Conservation (phyloP, 2,888 invertebrate species). For the Caenorhabditis sulstoni region DNA sequence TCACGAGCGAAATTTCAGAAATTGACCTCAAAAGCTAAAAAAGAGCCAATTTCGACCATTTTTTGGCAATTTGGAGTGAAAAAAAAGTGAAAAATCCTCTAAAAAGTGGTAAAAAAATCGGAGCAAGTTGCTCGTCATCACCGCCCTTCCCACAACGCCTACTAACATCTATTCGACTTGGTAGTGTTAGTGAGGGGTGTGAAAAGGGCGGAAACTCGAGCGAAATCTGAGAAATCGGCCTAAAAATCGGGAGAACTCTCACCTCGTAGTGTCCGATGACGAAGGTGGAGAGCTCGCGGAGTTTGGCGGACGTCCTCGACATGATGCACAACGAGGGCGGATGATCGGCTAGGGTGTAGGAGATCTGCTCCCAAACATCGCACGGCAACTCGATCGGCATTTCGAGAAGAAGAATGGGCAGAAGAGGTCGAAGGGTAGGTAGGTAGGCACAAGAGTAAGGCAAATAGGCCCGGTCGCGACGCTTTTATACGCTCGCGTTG, state of each 20-base stretch:
- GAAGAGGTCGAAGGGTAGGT: slow-evolving; percentile 10
- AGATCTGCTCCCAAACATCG: slow-evolving; percentile 52
- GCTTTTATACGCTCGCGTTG: slow-evolving; percentile 45
- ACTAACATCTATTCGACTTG: slow-evolving; percentile 48
- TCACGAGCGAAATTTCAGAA: too few relatives aligned
- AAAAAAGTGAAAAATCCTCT: too few relatives aligned
- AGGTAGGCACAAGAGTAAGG: slow-evolving; percentile 23
- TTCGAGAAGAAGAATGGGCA: neutral
- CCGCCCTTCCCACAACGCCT: slow-evolving; percentile 66
- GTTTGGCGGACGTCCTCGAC: slow-evolving; percentile 20
- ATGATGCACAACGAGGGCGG: slow-evolving; percentile 40
- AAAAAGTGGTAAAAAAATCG: neutral
- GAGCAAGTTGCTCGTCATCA: slow-evolving; percentile 13
- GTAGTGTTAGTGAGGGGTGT: slow-evolving; percentile 57
- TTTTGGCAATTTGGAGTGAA: neutral
- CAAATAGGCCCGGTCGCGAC: slow-evolving; percentile 38
- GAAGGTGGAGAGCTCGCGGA: slow-evolving; percentile 24
- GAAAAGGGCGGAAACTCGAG: slow-evolving; percentile 48
- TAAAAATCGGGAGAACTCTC: neutral
- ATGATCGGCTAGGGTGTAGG: slow-evolving; percentile 40
- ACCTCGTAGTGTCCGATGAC: slow-evolving; percentile 59
- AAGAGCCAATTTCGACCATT: too few relatives aligned
- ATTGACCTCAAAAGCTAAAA: too few relatives aligned
- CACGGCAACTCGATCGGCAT: slow-evolving; percentile 15
- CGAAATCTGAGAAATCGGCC: neutral